These are phyloP conservation scores for Corythornis madagascariensis DNA, from an alignment of 2,113 vertebrate genomes.

Conservation along the genomic window DNA sequence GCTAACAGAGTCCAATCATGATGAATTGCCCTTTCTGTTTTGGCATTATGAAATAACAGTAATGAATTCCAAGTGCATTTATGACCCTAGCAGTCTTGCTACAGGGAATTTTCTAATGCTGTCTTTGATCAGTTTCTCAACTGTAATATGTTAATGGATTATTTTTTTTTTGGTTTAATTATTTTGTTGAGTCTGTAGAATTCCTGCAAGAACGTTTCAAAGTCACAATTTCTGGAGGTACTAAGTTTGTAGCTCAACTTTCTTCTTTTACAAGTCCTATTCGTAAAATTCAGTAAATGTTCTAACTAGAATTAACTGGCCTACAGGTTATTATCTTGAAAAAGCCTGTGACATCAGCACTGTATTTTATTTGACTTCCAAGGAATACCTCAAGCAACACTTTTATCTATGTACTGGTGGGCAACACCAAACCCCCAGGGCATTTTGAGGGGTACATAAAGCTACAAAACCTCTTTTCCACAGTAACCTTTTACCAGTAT, in stretches of 20 bases:
- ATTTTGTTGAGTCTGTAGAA: neutral
- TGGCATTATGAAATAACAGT: conserved; percentile 5
- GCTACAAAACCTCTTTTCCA: neutral
- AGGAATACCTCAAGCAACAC: neutral
- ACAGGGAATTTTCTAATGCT: conserved; percentile 20
- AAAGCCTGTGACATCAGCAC: neutral
- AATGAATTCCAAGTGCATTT: conserved; percentile 48
- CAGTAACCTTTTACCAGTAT: neutral
- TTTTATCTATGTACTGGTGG: neutral
- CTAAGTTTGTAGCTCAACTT: neutral
- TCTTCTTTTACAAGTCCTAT: neutral
- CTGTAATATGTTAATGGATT: conserved; percentile 37
- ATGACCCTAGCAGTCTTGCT: neutral
- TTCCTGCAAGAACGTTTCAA: conserved; percentile 33
- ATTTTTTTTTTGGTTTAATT: neutral
- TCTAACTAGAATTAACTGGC: neutral
- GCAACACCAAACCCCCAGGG: neutral
- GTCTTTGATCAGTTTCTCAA: conserved; percentile 37
- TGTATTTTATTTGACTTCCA: neutral
- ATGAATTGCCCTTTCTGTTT: conserved; percentile 33
- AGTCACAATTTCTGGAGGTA: conserved; percentile 14
- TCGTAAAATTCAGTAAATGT: neutral
- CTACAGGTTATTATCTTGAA: neutral
- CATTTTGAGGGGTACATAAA: neutral
- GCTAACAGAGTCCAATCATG: neutral